A percentile compares a stretch with the other conserved stretches of the same genome.
Conservation (phyloP, 2,888 invertebrate species). For the Dyspetes luteomarginatus region DNA sequence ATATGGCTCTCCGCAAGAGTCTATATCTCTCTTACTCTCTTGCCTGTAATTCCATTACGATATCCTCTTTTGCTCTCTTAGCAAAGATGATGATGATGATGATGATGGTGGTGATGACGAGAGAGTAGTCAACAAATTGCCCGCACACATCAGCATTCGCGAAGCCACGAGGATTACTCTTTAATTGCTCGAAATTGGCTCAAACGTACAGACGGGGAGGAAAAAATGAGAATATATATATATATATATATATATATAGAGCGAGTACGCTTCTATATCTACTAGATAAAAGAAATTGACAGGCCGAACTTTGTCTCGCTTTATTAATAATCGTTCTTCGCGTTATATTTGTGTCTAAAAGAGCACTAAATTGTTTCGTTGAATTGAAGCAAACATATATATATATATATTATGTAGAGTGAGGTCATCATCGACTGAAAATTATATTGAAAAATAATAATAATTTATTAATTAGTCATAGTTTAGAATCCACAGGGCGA, state of each 20-base stretch:
- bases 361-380: background rate
- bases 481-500: too few species aligned
- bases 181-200: slow-evolving; percentile 61
- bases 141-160: slow-evolving; percentile 34
- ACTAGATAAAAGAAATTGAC: slow-evolving; percentile 28
- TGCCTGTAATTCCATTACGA: slow-evolving; percentile 31
- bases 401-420: too few species aligned
- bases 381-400: background rate
- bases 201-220: background rate
- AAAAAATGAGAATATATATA: slow-evolving; percentile 20
- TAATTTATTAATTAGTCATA: too few species aligned
- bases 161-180: slow-evolving; percentile 34
- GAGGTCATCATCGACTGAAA: too few species aligned
- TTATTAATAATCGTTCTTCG: background rate
- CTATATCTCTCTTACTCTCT: slow-evolving; percentile 30
- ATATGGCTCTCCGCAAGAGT: slow-evolving; percentile 76
- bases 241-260: background rate
- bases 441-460: too few species aligned
- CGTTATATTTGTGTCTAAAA: background rate
- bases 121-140: slow-evolving; percentile 54
- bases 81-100: slow-evolving; percentile 28
- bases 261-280: background rate
- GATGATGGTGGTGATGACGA: slow-evolving; percentile 39
- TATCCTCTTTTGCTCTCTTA: slow-evolving; percentile 44
- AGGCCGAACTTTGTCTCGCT: slow-evolving; percentile 1